These are phyloP conservation scores for Drosophila hamatofila DNA, from an alignment of 2,888 invertebrate genomes.

Conservation along the genomic window DNA sequence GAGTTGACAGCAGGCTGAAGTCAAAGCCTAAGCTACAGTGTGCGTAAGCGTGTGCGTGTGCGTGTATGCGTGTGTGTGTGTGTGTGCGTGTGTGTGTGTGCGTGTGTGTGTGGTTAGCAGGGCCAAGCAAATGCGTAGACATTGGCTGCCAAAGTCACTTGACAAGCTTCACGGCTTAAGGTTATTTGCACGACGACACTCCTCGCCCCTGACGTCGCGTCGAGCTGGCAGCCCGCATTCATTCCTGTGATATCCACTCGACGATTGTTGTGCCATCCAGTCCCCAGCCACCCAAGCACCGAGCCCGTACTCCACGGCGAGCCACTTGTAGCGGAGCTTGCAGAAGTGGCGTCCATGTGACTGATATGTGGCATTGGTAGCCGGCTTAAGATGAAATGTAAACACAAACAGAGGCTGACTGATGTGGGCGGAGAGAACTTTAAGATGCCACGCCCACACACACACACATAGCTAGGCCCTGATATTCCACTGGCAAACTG, in stretches of 20 bases:
- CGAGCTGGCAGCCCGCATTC: background rate
- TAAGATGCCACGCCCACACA: conserved; percentile 9
- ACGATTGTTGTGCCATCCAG: conserved; percentile 56
- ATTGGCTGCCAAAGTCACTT: conserved; percentile 65
- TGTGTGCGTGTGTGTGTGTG: background rate
- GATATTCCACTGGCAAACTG: background rate
- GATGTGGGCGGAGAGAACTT: conserved; percentile 4
- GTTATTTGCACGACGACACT: conserved; percentile 65
- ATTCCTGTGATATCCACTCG: conserved; percentile 64
- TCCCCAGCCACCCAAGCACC: background rate
- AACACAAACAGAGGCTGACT: conserved; percentile 53
- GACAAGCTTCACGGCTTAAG: conserved; percentile 76
- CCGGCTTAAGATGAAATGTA: conserved; percentile 75
- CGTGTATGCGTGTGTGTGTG: too few species aligned
- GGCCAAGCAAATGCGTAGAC: conserved; percentile 31
- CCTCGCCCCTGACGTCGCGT: background rate
- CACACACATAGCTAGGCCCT: background rate
- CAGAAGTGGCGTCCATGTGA: conserved; percentile 72
- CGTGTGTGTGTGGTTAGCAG: conserved; percentile 11
- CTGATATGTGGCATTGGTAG: conserved; percentile 71
- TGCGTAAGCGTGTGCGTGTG: background rate
- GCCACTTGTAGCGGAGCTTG: conserved; percentile 36
- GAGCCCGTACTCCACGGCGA: background rate
- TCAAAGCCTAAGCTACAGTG: conserved; percentile 1
- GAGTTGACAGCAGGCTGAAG: conserved; percentile 8